Base-by-base conservation (phyloP, 2,797 vertebrate genomes). In the Macropodus opercularis region DNA sequence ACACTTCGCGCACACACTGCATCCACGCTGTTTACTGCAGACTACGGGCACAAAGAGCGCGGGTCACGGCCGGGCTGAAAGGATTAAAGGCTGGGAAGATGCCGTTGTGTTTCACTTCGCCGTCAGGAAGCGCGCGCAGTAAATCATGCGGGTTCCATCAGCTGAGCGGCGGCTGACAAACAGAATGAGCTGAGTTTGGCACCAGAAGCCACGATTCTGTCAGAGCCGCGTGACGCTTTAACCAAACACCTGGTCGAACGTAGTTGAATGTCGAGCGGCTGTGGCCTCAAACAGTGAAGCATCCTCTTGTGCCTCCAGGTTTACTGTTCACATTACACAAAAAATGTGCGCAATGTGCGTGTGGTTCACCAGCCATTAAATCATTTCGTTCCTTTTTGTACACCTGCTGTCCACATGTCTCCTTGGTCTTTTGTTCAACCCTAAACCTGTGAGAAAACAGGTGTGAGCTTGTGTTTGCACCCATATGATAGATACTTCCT, bases 41-140 rank as follows among this genome's bases (percentile, higher is more conserved):
- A 82, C 66, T 81, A 74, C 62, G 69, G 53, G 54, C 59, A 88
- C 83, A 87, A 85, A 44, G 84, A 49, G 70, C 67, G 29, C 1
- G 9, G 55, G 72, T 43, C 43, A 42, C 10, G 6, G 44, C 44
- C 60, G 9, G 64, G 43, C 68, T 44, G 26, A 65, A 48, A 64
- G 69, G 67, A 60, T 77, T 41, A 24, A 23, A 59, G 43, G 22
- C 27, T n/a, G 54, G 17, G 65, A 65, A 47, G 67, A 75, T 29
- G 40, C 48, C 67, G 79, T 75, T 79, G 69, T 85, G 70, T 75
- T 54, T 55, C 54, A 55, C 49, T 43, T 51, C 78, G 72, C 76
- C 71, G 60, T 46, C 61, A 40, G 62, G 70, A 80, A 65, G 75
- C 56, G n/a, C n/a, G n/a, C n/a, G n/a, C 59, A 49, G 64, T 36